phyloP scores from a whole-genome alignment of 1,140 invertebrate genomes.

The Drosophila subpulchrella region DNA sequence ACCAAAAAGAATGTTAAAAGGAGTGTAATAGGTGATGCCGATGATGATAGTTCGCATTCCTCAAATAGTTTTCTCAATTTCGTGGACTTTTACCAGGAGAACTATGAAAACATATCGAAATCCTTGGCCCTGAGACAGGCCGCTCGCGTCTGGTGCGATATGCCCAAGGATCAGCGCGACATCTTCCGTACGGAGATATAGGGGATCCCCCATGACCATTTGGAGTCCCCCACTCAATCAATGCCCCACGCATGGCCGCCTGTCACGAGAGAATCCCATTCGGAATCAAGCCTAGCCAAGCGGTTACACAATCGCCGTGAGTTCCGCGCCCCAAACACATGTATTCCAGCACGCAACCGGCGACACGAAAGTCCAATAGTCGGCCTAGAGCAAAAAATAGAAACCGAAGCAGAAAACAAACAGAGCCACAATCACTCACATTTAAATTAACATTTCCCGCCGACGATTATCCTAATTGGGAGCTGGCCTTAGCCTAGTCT shows the following conservation, averaged over 20 bases:
- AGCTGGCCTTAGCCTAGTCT: slow-evolving; percentile 44
- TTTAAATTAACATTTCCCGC: slow-evolving; percentile 84
- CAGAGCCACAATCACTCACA: slow-evolving; percentile 76
- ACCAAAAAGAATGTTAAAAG: not conserved
- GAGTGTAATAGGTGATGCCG: too few relatives aligned
- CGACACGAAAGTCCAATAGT: slow-evolving; percentile 46
- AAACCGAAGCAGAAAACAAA: slow-evolving; percentile 1
- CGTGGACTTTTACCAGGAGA: not conserved
- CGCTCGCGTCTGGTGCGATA: not conserved
- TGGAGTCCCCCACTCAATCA: slow-evolving; percentile 35
- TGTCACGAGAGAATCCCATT: slow-evolving; percentile 71
- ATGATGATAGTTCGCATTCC: not conserved
- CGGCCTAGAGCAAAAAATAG: not conserved
- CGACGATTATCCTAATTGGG: slow-evolving; percentile 81
- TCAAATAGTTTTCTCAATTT: not conserved
- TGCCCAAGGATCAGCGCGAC: not conserved
- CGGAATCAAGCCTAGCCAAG: slow-evolving; percentile 62
- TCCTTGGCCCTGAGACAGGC: not conserved
- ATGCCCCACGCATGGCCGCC: slow-evolving; percentile 43
- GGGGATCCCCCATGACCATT: not conserved
- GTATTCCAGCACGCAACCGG: slow-evolving; percentile 58
- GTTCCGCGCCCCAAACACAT: slow-evolving; percentile 40
- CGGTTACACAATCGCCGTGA: slow-evolving; percentile 63
- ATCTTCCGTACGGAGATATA: not conserved
- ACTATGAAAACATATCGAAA: not conserved